phyloP scores from a whole-genome alignment of 2,797 vertebrate species.

The Melanotaenia parkinsoni region DNA sequence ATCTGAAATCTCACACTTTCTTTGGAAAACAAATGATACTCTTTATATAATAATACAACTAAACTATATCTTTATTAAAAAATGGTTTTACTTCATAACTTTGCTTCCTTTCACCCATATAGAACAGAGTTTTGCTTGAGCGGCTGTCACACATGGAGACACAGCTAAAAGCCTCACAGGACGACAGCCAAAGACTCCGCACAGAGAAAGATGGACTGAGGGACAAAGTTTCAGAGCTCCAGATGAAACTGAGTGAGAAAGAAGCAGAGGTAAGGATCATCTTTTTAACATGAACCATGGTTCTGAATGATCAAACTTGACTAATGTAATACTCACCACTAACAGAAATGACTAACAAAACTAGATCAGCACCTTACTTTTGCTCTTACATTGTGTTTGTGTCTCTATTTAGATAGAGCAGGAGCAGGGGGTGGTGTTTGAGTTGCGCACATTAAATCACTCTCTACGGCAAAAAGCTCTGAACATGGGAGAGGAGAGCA shows the following conservation, averaged over 20 bases:
- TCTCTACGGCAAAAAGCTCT: slow-evolving; percentile 80
- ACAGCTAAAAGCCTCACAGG: slow-evolving; percentile 71
- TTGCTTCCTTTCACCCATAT: slow-evolving; percentile 4
- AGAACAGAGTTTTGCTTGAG: slow-evolving; percentile 81
- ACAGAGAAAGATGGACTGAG: slow-evolving; percentile 74
- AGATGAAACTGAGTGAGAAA: slow-evolving; percentile 75
- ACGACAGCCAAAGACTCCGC: slow-evolving; percentile 73
- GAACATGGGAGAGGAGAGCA: slow-evolving; percentile 77
- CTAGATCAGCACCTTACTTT: slow-evolving; percentile 6
- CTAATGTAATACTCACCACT: slow-evolving; percentile 16
- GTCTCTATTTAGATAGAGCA: slow-evolving; percentile 79
- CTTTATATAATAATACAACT: background rate
- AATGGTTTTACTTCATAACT: background rate
- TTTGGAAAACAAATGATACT: background rate
- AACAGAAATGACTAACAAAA: slow-evolving; percentile 40
- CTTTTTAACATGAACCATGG: background rate
- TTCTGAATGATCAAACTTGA: background rate
- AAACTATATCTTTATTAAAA: background rate
- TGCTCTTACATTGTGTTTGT: slow-evolving; percentile 28
- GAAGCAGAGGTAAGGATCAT: slow-evolving; percentile 79
- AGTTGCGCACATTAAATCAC: slow-evolving; percentile 83
- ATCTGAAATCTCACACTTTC: background rate
- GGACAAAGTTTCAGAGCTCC: slow-evolving; percentile 73
- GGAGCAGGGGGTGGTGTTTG: slow-evolving; percentile 84
- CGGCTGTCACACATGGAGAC: slow-evolving; percentile 74